Evolutionary conservation across 2,797 vertebrate genomes (phyloP).

Genomic region (Toxotes lorentzi): DNA sequence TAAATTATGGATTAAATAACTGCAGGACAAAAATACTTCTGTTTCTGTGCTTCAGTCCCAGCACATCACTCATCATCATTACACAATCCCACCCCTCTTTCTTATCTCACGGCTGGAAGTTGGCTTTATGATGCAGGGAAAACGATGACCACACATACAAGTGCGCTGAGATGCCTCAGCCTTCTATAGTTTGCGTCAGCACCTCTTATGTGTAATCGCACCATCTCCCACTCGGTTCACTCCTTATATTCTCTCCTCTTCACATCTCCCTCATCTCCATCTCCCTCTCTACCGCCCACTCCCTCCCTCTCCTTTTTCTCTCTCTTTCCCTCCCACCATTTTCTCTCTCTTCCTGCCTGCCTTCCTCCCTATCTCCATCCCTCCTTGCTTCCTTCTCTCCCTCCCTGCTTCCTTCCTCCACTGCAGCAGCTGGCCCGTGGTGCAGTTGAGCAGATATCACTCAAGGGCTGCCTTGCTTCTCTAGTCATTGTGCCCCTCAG

Average conservation of each 20-base stretch:
- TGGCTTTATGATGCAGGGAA: slow-evolving; percentile 52
- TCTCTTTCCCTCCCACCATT: slow-evolving; percentile 62
- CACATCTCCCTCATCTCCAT: slow-evolving; percentile 74
- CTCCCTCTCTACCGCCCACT: slow-evolving; percentile 71
- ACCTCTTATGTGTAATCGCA: slow-evolving; percentile 79
- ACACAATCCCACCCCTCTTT: slow-evolving; percentile 51
- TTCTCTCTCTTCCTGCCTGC: slow-evolving; percentile 51
- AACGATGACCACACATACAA: slow-evolving; percentile 59
- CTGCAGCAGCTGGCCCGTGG: slow-evolving; percentile 57
- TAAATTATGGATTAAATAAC: slow-evolving; percentile 30
- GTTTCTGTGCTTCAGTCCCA: slow-evolving; percentile 13
- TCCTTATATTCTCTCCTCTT: slow-evolving; percentile 79
- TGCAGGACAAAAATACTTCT: slow-evolving; percentile 31
- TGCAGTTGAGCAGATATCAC: slow-evolving; percentile 52
- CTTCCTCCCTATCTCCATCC: slow-evolving; percentile 51
- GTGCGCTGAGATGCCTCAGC: slow-evolving; percentile 59
- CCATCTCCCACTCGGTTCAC: slow-evolving; percentile 82
- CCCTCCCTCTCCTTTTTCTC: slow-evolving; percentile 30
- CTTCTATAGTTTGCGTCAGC: slow-evolving; percentile 75
- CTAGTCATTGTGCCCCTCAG: slow-evolving; percentile 24
- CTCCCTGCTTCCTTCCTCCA: slow-evolving; percentile 2
- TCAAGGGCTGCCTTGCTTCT: slow-evolving; percentile 32
- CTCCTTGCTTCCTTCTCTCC: slow-evolving; percentile 9
- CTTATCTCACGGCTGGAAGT: slow-evolving; percentile 33
- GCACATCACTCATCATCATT: slow-evolving; percentile 41